A percentile compares a stretch with the other conserved stretches of the same genome.
These are phyloP conservation scores for Leucophenga varia DNA, from an alignment of 1,140 invertebrate genomes.

Conservation along the genomic window DNA sequence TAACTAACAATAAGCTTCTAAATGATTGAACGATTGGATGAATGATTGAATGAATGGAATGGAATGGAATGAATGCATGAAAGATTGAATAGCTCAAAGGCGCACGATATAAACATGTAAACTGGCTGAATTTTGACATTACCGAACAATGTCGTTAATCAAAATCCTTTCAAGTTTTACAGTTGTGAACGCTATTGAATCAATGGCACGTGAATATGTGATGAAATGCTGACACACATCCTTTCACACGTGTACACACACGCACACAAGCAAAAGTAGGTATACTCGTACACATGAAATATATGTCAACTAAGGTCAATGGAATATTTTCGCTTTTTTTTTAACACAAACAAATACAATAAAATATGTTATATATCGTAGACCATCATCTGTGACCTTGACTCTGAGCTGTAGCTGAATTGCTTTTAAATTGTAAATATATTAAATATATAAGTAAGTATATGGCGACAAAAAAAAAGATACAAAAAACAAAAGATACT, in stretches of 20 bases:
- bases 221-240: constrained; percentile 10
- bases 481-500: too few species aligned
- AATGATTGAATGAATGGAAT: too few species aligned
- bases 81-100: too few species aligned
- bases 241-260: constrained; percentile 1
- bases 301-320: neutral
- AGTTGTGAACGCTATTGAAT: too few species aligned
- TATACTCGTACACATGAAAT: constrained; percentile 17
- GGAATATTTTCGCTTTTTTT: neutral
- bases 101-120: too few species aligned
- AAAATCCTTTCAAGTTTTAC: constrained; percentile 31
- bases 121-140: constrained; percentile 54
- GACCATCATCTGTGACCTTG: neutral
- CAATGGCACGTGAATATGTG: constrained; percentile 8
- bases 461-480: too few species aligned
- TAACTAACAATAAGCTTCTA: neutral
- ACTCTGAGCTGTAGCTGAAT: too few species aligned
- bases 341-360: neutral
- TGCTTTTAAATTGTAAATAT: too few species aligned
- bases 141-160: constrained; percentile 46
- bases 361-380: too few species aligned
- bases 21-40: constrained; percentile 21
- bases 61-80: too few species aligned
- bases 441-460: too few species aligned
- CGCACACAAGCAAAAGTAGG: constrained; percentile 21